Evolutionary conservation across 2,888 invertebrate species (phyloP), one percentile per base, ranked within the genome.

Genomic region (Drosophila maculinotata): DNA sequence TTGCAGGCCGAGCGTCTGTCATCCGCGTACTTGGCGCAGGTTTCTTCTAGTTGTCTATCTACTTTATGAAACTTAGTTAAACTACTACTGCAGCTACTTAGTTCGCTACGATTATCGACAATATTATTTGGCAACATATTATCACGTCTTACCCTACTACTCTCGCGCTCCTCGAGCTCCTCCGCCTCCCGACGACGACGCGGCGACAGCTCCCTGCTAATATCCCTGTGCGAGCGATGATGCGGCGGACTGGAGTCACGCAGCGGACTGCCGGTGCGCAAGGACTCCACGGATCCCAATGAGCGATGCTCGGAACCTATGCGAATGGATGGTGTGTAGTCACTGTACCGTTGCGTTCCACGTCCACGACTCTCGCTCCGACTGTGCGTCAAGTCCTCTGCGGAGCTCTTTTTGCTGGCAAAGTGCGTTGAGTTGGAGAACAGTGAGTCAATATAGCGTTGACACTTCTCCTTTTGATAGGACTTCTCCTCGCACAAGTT

Each of bases 21-120:
- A 65, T 83, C 89, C 57, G 81, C 81, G 76, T 79, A 80, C 70
- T 83, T 80, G 81, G 83, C 79, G 86, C 88, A 88, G 62, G 88
- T 83, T 85, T 90, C 89, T 86, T 90, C 89, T 89, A 91, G 90
- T 90, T 90, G 89, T 76, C 90, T 90, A 90, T 90, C 90, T 91
- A 90, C 91, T 90, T 90, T 90, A 87, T 90, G 89, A 89, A 89
- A 90, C 86, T 90, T 90, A 82, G 85, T 90, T 91, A 90, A 89
- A n/a, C n/a, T n/a, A 89, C 90, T 90, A 90, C 78, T 79, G 83
- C 85, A 80, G 80, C 86, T 89, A 82, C 89, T 89, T 84, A 86
- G 72, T 72, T 85, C 86, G 79, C 90, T 90, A 90, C 79, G 80
- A 76, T 87, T 84, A 84, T 88, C 85, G 78, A 58, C 80, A 73